phyloP scores from a whole-genome alignment of 2,888 invertebrate genomes.

The Trichogramma evanescens region DNA sequence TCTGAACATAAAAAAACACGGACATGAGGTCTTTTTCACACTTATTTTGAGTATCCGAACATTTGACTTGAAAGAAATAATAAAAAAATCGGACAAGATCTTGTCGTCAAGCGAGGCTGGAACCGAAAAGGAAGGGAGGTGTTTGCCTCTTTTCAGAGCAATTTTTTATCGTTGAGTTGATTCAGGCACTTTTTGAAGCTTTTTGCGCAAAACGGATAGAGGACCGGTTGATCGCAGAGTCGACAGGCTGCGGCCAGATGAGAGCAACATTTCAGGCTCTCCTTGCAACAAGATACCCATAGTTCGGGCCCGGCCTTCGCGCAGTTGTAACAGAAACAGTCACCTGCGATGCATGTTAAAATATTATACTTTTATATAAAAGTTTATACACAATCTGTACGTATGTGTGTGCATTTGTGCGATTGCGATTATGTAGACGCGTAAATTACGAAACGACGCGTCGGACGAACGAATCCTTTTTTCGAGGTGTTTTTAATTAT shows the following conservation, averaged over 20 bases:
- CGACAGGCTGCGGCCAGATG: slow-evolving; percentile 45
- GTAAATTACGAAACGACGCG: too few relatives aligned
- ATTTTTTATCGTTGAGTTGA: slow-evolving; percentile 32
- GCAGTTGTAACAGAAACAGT: slow-evolving; percentile 44
- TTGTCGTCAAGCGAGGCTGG: neutral
- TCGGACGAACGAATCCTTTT: too few relatives aligned
- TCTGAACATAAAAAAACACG: too few relatives aligned
- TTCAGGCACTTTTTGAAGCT: slow-evolving; percentile 43
- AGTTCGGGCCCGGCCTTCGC: slow-evolving; percentile 40
- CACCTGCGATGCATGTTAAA: slow-evolving; percentile 33
- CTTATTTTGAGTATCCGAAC: neutral
- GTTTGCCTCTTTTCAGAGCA: slow-evolving; percentile 8
- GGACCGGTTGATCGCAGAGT: slow-evolving; percentile 41
- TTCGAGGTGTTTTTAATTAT: too few relatives aligned
- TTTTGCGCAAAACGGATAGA: slow-evolving; percentile 44
- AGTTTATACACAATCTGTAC: too few relatives aligned
- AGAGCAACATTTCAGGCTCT: slow-evolving; percentile 43
- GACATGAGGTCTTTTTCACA: too few relatives aligned
- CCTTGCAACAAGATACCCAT: slow-evolving; percentile 45
- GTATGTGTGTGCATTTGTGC: too few relatives aligned
- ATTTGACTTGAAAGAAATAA: neutral
- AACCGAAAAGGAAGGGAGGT: too few relatives aligned
- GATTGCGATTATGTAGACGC: too few relatives aligned
- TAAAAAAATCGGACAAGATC: neutral
- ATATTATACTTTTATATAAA: neutral